Evolutionary conservation across 2,797 vertebrate genomes (phyloP), one percentile per base, ranked within the genome.

Genomic region (Sebastes minor): DNA sequence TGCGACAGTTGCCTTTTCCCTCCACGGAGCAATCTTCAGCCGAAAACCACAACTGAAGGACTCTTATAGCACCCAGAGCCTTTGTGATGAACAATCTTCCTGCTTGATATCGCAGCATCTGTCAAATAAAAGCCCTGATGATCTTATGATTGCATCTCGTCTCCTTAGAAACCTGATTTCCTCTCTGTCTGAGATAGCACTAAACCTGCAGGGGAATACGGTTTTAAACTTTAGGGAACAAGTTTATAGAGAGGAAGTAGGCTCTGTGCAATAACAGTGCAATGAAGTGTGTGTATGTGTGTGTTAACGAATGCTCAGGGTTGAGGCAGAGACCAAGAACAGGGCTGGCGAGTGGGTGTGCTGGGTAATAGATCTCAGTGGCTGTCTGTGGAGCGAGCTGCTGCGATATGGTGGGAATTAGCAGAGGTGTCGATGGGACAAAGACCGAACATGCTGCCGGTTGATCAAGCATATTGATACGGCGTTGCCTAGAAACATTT

Each of bases 311-410:
- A 73, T 53, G 64, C 56, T 83, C 64, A 59, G 33, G 30, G 52
- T 35, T 75, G 71, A 66, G 33, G 66, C 59, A 63, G 66, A 86
- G 38, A 70, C 62, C 64, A 59, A 64, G 74, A 60, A 14, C 25
- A 62, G 77, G 55, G 30, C 63, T 61, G 42, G 56, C 1, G 63
- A 55, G 88, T 82, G 74, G 59, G 74, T 77, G 80, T 86, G 57
- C 55, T 42, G 52, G 20, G 78, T 89, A 80, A 74, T 76, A 68
- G 71, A 88, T 80, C 71, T 88, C 69, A 65, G 71, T 60, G 70
- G 75, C 80, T 86, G 77, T 83, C 74, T 85, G 78, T 42, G 74
- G 62, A 56, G 59, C 2, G 11, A 78, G 78, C 81, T 71, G 85
- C 83, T 81, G 82, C 68, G 42, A 76, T 71, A 60, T 61, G 52